These are phyloP conservation scores for Perognathus longimembris DNA, from an alignment of 2,113 vertebrate species.

Conservation along the genomic window DNA sequence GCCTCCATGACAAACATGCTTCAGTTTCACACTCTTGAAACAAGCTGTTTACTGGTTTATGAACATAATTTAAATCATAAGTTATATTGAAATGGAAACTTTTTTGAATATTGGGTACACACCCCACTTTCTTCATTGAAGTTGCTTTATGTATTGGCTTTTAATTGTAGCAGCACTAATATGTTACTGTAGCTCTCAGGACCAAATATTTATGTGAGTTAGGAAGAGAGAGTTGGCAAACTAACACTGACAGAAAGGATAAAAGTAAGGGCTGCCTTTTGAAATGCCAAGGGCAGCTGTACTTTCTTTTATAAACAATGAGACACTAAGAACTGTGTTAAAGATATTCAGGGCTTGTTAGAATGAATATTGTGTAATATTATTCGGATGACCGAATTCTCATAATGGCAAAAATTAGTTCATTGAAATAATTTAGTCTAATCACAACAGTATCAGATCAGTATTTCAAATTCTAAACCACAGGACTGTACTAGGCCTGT, in stretches of 20 bases:
- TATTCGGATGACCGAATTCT: conserved; percentile 30
- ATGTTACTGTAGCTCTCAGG: neutral
- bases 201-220: conserved; percentile 16
- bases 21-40: too few relatives aligned
- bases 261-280: neutral
- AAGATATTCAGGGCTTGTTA: conserved; percentile 21
- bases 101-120: neutral
- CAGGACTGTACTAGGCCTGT: neutral
- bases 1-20: too few relatives aligned
- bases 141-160: neutral
- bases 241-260: neutral
- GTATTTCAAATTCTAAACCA: neutral
- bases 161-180: neutral
- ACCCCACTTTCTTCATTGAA: neutral
- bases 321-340: neutral
- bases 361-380: conserved; percentile 16
- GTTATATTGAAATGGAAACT: neutral
- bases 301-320: conserved; percentile 37
- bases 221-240: conserved; percentile 8
- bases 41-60: neutral
- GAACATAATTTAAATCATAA: neutral
- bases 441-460: neutral
- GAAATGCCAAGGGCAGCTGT: conserved; percentile 5
- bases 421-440: conserved; percentile 42
- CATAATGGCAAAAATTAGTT: neutral